Percentiles rank a stretch among this genome's conserved stretches.
Evolutionary conservation across 2,888 invertebrate genomes (phyloP).

Genomic region (Buathra laborator): DNA sequence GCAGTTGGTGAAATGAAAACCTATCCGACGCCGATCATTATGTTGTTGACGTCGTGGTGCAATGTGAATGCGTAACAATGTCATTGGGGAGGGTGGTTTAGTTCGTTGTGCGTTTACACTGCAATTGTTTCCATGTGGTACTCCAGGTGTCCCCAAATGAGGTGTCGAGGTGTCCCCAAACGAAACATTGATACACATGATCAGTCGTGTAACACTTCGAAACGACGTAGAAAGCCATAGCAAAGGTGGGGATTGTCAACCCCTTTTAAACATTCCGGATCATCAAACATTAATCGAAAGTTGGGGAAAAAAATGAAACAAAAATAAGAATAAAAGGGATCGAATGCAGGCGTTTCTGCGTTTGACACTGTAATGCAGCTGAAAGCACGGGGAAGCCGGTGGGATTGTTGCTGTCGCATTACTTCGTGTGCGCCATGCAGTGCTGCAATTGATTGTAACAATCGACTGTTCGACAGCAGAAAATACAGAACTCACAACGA

Average conservation of each 20-base stretch:
- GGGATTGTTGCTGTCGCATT: constrained; percentile 30
- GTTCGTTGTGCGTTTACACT: too few relatives aligned
- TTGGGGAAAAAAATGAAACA: not conserved
- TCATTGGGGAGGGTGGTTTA: not conserved
- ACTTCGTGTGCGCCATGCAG: not conserved
- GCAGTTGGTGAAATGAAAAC: constrained; percentile 24
- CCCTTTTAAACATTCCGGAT: not conserved
- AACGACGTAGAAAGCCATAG: not conserved
- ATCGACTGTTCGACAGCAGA: not conserved
- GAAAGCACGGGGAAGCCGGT: constrained; percentile 50
- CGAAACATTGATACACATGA: not conserved
- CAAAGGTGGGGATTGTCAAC: not conserved
- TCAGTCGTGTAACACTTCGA: not conserved
- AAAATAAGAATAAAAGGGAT: constrained; percentile 39
- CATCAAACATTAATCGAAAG: not conserved
- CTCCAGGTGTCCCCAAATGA: not conserved
- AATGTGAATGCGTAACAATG: not conserved
- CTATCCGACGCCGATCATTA: not conserved
- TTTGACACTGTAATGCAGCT: constrained; percentile 71
- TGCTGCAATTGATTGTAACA: not conserved
- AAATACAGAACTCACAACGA: not conserved
- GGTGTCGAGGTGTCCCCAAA: not conserved
- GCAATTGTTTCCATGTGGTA: too few relatives aligned
- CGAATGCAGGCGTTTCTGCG: constrained; percentile 63
- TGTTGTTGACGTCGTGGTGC: not conserved